Evolutionary conservation across 2,797 vertebrate genomes (phyloP), one percentile per base, ranked within the genome.

Genomic region (Tadarida brasiliensis): DNA sequence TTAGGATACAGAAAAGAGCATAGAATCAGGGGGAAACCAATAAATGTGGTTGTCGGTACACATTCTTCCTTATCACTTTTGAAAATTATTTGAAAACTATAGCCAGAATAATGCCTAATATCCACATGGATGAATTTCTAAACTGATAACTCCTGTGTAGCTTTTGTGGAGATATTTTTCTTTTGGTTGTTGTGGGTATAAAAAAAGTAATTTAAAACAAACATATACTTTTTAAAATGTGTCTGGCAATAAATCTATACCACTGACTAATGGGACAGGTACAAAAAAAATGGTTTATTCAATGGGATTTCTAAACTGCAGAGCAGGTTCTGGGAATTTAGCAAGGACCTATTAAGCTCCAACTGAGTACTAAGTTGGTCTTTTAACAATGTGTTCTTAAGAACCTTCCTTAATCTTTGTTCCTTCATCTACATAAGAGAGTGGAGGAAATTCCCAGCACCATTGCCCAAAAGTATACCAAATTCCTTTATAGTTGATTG

Each of bases 351-450:
- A 76, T 92, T 87, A 91, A 91, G 33, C 1, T 90, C 39, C 81
- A 87, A 68, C 28, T 91, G 15, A 59, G 20, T 90, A 90, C 33
- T 92, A 87, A 87, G 2, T 78, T 93, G 14, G 6, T 93, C 51
- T 87, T 96, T 94, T 68, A 84, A 91, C 93, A 94, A 93, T 81
- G 22, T 80, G 10, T 54, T 94, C 61, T 88, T 68, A 91, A 85
- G 49, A 91, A 44, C 2, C 14, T 90, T 54, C 15, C 26, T 97
- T 94, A 93, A 51, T 84, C 28, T 90, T 90, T 87, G 0, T 84
- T 78, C 16, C 44, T 85, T 96, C 7, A 47, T 78, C 73, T 77
- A 90, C 20, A 70, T 90, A 88, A 65, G 11, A 80, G 70, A 83
- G 24, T 51, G 47, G 11, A 10, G 5, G 3, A 91, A 92, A 86